Base-by-base conservation (phyloP, 2,888 invertebrate species). In the Germaria angustata region DNA sequence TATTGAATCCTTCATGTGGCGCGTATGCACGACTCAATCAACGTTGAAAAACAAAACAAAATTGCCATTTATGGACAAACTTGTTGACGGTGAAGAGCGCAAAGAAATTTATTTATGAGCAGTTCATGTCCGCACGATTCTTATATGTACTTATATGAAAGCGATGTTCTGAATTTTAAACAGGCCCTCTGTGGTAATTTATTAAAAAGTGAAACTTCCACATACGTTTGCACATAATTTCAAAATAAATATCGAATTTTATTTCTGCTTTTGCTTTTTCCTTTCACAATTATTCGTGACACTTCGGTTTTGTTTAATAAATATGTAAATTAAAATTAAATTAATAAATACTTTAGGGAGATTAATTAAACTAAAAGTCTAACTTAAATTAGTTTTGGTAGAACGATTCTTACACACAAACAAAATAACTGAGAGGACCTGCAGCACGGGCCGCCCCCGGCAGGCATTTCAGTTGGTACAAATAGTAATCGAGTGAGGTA, bases 361-460 rank as follows among this genome's bases (percentile, higher is more conserved):
- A 63, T 61, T 53, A 63, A 39, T 72, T 11, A 24, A 73, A 63
- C 66, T 80, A 87, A 36, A 13, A 17, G 32, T 13, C 66, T 82
- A 80, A 85, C 88, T 88, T 88, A 88, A 86, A 86, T 86, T 88
- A 88, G 86, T 88, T 88, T 88, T 88, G 88, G 88, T 87, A 87
- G 87, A 79, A 85, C 71, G 86, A 59, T 76, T 59, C 51, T 69
- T 76, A 34, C n/a, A 49, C 36, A 65, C 39, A 49, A 34, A 17
- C 9, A 17, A 24, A 34, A 28, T n/a, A 53, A 65, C 34, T 24
- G n/a, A 57, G n/a, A 22, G 15, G 20, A 22, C 11, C 51, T 32
- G 53, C 2, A 7, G 6, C 28, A 13, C 2, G 20, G 2, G 13
- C 6, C 15, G 68, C 32, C 28, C n/a, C 15, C 72, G 15, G 22